Evolutionary conservation across 2,113 vertebrate genomes (phyloP).

Genomic region (Pachycephala philippinensis): DNA sequence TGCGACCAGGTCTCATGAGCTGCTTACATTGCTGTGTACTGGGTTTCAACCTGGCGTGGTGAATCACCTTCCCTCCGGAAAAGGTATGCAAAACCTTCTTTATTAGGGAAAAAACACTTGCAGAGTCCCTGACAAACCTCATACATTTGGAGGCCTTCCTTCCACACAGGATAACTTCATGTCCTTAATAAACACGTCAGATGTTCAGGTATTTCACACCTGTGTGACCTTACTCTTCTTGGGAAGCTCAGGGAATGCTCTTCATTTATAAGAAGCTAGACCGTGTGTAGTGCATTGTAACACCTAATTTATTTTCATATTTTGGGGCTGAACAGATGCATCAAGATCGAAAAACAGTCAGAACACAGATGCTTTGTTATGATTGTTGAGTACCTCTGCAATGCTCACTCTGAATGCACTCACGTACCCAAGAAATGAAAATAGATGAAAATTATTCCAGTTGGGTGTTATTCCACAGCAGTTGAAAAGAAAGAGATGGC

Average conservation of each 20-base stretch:
- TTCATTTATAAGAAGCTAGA: not conserved
- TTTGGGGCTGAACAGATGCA: not conserved
- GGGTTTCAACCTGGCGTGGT: not conserved
- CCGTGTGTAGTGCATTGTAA: no score
- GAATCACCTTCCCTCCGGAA: not conserved
- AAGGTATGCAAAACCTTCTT: rapidly evolving
- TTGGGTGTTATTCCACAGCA: not conserved
- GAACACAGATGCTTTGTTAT: not conserved
- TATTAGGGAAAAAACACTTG: not conserved
- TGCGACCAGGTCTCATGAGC: not conserved
- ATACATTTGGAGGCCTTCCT: not conserved
- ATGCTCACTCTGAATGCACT: not conserved
- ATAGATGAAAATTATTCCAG: not conserved
- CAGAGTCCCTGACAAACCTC: not conserved
- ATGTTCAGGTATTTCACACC: not conserved
- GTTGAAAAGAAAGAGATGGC: not conserved
- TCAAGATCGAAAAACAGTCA: not conserved
- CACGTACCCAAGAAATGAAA: not conserved
- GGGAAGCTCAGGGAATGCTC: not conserved
- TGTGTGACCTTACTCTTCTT: no score
- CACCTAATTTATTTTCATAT: not conserved
- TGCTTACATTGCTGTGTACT: not conserved
- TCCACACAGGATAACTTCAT: not conserved
- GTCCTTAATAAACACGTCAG: not conserved
- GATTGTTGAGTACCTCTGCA: not conserved